Base-by-base conservation (phyloP, 1,140 invertebrate genomes). In the Lasioglossum baleicum region DNA sequence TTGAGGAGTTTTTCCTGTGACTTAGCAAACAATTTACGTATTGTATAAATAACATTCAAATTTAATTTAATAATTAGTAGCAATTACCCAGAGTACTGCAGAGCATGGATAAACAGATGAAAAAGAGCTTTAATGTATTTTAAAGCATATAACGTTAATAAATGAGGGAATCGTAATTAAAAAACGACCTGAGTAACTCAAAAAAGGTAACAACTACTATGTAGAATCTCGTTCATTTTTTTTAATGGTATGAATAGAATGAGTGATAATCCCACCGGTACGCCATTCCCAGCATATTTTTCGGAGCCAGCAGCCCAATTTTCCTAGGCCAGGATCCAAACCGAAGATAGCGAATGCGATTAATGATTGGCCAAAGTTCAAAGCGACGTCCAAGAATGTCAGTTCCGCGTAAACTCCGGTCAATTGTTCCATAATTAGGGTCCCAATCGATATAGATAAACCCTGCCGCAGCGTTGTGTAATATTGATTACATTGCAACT, bases 391-490 rank as follows among this genome's bases (percentile, higher is more conserved):
- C 42, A 99, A 92, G 91, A 98, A 99, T 83, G 97, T 95, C 31
- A 99, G 92, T 93, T 99, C 98, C 0, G 98, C 94, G 91, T 98
- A 98, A 80, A 99, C 96, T 1, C 98, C 98, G 65, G 96, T 96
- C 88, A 97, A 95, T 87, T 97, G 95, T 89, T 98, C 97, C 93
- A 96, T 95, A 78, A 99, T 94, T 75, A 99, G 91, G 17, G 96
- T 97, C 96, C 98, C 98, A 20, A 97, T 94, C 48, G 96, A 97
- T 72, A 98, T 94, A 0, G 97, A 96, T 76, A 99, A 93, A 42
- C 96, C 97, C 96, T 97, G 90, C 20, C 92, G 92, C 72, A 84
- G 67, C 58, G 31, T 81, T 56, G 17, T 65, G 17, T n/a, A 20
- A n/a, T 6, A 48, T 76, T 80, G 15, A 74, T 67, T 74, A 53